Percentiles rank a stretch among this genome's conserved stretches.
phyloP scores from a whole-genome alignment of 2,888 invertebrate genomes.

The Catocala nupta region DNA sequence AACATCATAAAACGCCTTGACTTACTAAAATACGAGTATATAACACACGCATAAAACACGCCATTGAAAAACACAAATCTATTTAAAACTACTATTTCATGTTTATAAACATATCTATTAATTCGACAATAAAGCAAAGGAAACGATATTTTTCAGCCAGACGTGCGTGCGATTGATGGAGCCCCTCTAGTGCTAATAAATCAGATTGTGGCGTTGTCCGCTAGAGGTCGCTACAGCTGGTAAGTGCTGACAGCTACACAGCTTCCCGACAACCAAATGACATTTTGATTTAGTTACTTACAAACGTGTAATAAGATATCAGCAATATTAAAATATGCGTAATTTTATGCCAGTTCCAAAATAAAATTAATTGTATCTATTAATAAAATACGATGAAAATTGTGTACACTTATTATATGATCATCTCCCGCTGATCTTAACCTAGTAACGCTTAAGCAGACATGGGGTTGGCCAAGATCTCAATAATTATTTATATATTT shows the following conservation, averaged over 20 bases:
- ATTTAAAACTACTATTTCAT: constrained; percentile 29
- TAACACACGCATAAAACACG: constrained; percentile 1
- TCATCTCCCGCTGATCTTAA: no score
- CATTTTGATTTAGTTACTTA: constrained; percentile 17
- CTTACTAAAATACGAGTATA: neutral
- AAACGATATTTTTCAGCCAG: constrained; percentile 25
- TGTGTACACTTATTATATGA: no score
- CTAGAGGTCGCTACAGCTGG: constrained; percentile 28
- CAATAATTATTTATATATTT: no score
- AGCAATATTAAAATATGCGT: neutral
- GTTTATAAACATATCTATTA: constrained; percentile 36
- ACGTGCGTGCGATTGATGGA: constrained; percentile 21
- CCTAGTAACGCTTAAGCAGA: no score
- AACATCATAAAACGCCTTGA: constrained; percentile 1
- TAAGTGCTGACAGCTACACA: constrained; percentile 27
- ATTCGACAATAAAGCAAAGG: constrained; percentile 27
- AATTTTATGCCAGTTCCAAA: no score
- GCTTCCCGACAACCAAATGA: constrained; percentile 25
- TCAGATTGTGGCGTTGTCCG: constrained; percentile 16
- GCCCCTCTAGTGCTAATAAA: constrained; percentile 26
- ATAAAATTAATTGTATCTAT: no score
- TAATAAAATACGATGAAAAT: no score
- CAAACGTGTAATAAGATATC: constrained; percentile 1
- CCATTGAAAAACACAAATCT: constrained; percentile 12
- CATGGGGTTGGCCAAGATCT: no score